A percentile compares a stretch with the other conserved stretches of the same genome.
Evolutionary conservation across 2,888 invertebrate genomes (phyloP).

Genomic region (Apamea monoglypha): DNA sequence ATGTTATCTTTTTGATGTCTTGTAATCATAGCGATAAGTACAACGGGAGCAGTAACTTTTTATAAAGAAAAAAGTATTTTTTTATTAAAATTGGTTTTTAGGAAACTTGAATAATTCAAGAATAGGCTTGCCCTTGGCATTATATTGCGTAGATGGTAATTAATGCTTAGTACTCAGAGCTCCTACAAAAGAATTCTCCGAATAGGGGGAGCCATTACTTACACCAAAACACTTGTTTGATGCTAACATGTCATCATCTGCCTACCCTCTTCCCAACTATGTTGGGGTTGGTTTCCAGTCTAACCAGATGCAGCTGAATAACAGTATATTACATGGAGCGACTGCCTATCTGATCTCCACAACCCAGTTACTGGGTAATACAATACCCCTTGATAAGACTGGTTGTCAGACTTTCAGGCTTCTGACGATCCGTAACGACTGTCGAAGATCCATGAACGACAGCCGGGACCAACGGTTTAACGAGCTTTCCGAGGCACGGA

Average conservation of each 20-base stretch:
- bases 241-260: background rate
- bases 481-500: no score
- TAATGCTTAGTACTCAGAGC: conserved; percentile 1
- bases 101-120: conserved; percentile 20
- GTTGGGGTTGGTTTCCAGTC: no score
- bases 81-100: conserved; percentile 22
- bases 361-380: no score
- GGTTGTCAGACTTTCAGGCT: no score
- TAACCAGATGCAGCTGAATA: no score
- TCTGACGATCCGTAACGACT: no score
- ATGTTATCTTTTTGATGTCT: conserved; percentile 41
- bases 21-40: conserved; percentile 30
- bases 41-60: conserved; percentile 11
- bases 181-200: conserved; percentile 12
- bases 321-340: no score
- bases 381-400: no score
- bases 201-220: background rate
- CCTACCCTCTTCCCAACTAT: no score
- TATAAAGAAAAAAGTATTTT: conserved; percentile 11
- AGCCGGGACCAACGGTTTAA: no score
- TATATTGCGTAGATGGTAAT: conserved; percentile 10
- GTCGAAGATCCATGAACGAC: no score
- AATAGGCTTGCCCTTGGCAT: conserved; percentile 17
- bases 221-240: background rate
- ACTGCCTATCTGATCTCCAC: no score